Percentiles rank a stretch among this genome's conserved stretches.
Evolutionary conservation across 2,113 vertebrate species (phyloP).

Genomic region (Falcunculus frontatus): DNA sequence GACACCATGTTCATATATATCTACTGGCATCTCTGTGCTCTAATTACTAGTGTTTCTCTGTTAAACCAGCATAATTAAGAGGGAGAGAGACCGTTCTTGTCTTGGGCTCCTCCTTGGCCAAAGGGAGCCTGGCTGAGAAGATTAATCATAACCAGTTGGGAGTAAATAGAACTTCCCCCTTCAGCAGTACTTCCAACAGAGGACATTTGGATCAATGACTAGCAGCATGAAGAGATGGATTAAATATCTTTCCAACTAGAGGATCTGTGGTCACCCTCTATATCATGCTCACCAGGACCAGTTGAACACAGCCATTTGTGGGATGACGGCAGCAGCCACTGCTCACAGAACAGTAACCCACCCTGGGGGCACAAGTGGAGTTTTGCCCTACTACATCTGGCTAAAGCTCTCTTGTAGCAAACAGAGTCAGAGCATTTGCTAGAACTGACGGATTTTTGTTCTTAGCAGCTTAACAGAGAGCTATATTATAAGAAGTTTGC

Average conservation of each 20-base stretch:
- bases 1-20: background rate
- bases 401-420: background rate
- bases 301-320: background rate
- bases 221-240: background rate
- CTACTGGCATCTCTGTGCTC: background rate
- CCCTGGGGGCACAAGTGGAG: background rate
- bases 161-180: background rate
- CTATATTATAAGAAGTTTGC: background rate
- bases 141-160: background rate
- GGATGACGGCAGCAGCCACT: rapidly evolving
- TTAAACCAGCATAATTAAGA: background rate
- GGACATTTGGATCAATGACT: background rate
- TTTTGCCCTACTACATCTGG: background rate
- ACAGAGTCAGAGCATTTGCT: background rate
- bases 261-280: background rate
- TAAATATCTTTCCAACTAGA: background rate
- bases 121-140: background rate
- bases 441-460: background rate
- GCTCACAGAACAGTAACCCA: background rate
- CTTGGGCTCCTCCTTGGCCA: background rate
- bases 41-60: background rate
- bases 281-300: background rate
- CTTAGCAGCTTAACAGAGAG: background rate
- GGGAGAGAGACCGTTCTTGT: background rate
- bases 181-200: background rate